Percentiles rank a stretch among this genome's conserved stretches.
Conservation (phyloP, 2,113 vertebrate species). For the Perognathus longimembris region DNA sequence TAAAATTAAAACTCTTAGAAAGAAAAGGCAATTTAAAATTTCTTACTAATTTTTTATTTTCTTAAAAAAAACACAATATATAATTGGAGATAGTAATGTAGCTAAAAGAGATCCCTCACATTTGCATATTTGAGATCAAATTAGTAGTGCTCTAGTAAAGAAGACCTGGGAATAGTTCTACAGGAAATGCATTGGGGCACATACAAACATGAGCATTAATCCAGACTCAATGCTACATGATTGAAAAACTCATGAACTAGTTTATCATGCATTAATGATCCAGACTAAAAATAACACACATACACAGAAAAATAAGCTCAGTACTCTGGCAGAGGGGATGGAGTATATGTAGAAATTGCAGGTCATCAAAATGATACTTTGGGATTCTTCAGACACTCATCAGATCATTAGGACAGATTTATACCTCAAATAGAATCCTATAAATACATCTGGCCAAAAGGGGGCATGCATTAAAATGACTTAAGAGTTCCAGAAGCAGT, state of each 20-base stretch:
- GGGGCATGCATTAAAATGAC: neutral
- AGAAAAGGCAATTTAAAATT: neutral
- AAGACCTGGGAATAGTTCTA: neutral
- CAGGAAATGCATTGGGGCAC: neutral
- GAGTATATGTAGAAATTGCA: neutral
- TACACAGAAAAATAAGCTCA: neutral
- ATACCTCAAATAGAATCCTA: conserved; percentile 13
- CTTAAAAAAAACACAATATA: neutral
- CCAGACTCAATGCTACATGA: neutral
- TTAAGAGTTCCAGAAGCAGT: conserved; percentile 8
- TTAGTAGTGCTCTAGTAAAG: neutral
- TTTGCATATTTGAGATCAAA: neutral
- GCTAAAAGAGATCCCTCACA: neutral
- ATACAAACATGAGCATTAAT: neutral
- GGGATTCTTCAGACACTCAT: neutral
- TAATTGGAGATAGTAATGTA: neutral
- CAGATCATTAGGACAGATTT: neutral
- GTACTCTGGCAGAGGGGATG: neutral
- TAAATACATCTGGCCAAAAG: conserved; percentile 21
- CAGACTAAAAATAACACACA: conserved; percentile 26
- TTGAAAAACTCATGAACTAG: neutral
- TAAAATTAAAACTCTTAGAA: neutral
- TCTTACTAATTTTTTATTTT: neutral
- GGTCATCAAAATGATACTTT: neutral
- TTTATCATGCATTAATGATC: neutral